Evolutionary conservation across 2,888 invertebrate genomes (phyloP).

Genomic region (Drosophila kuntzei): DNA sequence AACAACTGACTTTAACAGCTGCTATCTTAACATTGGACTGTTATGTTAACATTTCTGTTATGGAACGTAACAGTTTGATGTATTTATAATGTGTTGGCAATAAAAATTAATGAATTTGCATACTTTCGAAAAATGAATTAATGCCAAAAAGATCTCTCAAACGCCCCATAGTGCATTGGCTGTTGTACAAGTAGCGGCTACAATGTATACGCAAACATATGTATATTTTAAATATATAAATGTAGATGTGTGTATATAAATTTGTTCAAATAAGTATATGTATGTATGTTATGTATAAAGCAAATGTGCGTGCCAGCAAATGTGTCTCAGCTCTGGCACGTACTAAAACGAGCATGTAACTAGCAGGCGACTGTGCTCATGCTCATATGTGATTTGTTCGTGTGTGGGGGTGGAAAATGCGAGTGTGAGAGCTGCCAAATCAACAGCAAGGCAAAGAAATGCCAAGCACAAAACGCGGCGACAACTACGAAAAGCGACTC

Average conservation of each 20-base stretch:
- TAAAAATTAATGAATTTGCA: no score
- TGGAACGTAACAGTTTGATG: no score
- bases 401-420: constrained; percentile 8
- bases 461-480: constrained; percentile 64
- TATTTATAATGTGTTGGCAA: no score
- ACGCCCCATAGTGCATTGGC: no score
- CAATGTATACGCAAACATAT: constrained; percentile 31
- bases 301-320: constrained; percentile 72
- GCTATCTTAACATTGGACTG: no score
- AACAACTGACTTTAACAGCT: no score
- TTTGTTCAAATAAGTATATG: neutral
- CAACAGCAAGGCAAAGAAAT: constrained; percentile 70
- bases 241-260: neutral
- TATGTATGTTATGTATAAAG: constrained; percentile 14
- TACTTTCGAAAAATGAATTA: no score
- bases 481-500: constrained; percentile 69
- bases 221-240: neutral
- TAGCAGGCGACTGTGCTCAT: constrained; percentile 44
- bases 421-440: constrained; percentile 59
- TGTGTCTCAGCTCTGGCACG: constrained; percentile 73
- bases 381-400: constrained; percentile 10
- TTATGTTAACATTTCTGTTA: no score
- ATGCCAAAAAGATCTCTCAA: no score
- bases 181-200: constrained; percentile 32
- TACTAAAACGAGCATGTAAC: constrained; percentile 66